Base-by-base conservation (phyloP, 2,113 vertebrate species). In the Lucifuga dentata region DNA sequence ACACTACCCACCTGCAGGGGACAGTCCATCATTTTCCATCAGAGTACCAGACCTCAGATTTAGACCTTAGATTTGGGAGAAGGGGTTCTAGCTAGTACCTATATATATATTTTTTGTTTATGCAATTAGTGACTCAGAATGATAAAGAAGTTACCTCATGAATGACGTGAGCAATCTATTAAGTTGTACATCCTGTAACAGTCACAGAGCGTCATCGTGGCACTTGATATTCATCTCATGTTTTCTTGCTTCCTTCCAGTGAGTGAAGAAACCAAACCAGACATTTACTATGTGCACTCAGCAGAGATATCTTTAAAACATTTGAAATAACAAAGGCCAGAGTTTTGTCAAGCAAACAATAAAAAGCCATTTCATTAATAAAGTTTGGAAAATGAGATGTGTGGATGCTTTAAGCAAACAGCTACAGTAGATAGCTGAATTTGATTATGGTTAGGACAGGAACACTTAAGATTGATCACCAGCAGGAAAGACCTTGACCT, bases 161-260 rank as follows among this genome's bases (percentile, higher is more conserved):
- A 50, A 58, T 43, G 45, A 43, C 15, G 12, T 32, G 29, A 53
- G 73, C 64, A 35, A 58, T 53, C 64, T 48, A 20, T 68, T 38
- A 46, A 12, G 12, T 11, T 59, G 44, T 19, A 17, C 55, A 26
- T 50, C 16, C 8, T 9, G 29, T 3, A 50, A n/a, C 21, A 29
- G 56, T 50, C 44, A 23, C 44, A 7, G 32, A 57, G 53, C 39
- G 46, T 60, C 51, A 43, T 41, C 35, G 55, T 20, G 60, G 68
- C 78, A 80, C 65, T 89, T 84, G 62, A 61, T 84, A 90, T 88
- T 90, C 84, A 13, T 2, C 68, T 83, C 84, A 78, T 48, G 73
- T 29, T 43, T 20, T 23, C 10, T 56, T 53, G 24, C 45, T 68
- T 71, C 70, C 59, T 81, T 74, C 53, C 68, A 69, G 62, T 59